Evolutionary conservation across 2,113 vertebrate genomes (phyloP).

Genomic region (Proteles cristata): DNA sequence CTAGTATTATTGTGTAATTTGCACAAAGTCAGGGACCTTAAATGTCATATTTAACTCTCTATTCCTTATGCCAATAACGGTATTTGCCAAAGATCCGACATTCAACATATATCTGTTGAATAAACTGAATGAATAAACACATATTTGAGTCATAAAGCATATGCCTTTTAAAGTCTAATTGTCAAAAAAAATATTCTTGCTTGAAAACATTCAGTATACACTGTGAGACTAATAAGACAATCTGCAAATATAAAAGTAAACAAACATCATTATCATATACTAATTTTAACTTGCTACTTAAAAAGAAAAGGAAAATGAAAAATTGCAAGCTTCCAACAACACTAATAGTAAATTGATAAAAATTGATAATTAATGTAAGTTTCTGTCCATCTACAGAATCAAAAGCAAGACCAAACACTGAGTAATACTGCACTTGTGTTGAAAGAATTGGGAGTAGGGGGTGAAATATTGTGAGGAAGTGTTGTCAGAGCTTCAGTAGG

Average conservation of each 20-base stretch:
- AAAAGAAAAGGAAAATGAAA: neutral
- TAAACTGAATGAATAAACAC: neutral
- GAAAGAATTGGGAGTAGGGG: fast-evolving
- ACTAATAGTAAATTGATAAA: neutral
- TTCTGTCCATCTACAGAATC: neutral
- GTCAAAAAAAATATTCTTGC: neutral
- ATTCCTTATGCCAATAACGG: neutral
- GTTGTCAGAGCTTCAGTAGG: neutral
- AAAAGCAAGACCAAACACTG: neutral
- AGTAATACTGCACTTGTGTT: neutral
- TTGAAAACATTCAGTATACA: neutral
- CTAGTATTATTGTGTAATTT: neutral
- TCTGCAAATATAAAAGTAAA: neutral
- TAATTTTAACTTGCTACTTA: neutral
- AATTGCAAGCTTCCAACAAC: neutral
- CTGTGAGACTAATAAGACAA: neutral
- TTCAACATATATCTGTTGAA: neutral
- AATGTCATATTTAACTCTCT: neutral
- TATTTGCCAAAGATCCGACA: neutral
- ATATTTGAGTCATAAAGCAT: neutral
- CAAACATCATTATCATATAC: neutral
- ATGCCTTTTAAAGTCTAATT: slow-evolving; percentile 29
- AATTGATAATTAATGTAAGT: neutral
- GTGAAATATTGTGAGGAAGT: no score
- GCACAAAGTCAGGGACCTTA: neutral